Percentiles rank a stretch among this genome's conserved stretches.
Conservation (phyloP, 2,888 invertebrate species). For the Aplocera efformata region DNA sequence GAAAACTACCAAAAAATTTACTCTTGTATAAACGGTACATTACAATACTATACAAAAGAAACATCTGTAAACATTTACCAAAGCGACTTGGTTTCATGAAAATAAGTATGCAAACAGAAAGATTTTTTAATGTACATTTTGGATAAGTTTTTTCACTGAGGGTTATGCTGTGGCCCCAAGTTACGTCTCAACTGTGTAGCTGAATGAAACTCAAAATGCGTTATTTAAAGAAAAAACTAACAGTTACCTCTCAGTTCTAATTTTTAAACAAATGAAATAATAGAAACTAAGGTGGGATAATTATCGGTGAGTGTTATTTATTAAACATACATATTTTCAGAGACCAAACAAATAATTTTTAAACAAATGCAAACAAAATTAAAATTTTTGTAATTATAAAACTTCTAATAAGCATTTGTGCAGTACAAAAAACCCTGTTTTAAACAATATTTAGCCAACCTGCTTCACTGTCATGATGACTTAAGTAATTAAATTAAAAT, state of each 20-base stretch:
- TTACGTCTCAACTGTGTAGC: no score
- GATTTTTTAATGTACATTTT: no score
- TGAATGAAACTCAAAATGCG: no score
- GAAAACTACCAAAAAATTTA: conserved; percentile 39
- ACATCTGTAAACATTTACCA: conserved; percentile 59
- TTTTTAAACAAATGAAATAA: no score
- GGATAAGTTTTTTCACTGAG: no score
- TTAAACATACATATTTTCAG: conserved; percentile 7
- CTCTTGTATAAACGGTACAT: conserved; percentile 49
- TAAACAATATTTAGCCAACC: conserved; percentile 25
- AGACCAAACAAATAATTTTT: conserved; percentile 14
- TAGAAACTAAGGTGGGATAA: conserved; percentile 1
- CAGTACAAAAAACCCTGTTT: conserved; percentile 46
- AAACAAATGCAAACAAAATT: conserved; percentile 22
- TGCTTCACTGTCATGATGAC: conserved; percentile 33
- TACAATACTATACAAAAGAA: conserved; percentile 57
- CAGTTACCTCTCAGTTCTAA: no score
- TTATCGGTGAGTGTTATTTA: conserved; percentile 5
- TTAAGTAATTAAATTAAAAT: conserved; percentile 31
- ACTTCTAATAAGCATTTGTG: conserved; percentile 10
- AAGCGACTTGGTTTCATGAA: conserved; percentile 40
- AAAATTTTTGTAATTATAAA: conserved; percentile 23
- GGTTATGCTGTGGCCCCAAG: no score
- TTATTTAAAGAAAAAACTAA: no score
- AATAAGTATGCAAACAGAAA: conserved; percentile 1